Percentiles rank a stretch among this genome's conserved stretches.
Evolutionary conservation across 2,113 vertebrate genomes (phyloP).

Genomic region (Neodontobutis hainanensis): DNA sequence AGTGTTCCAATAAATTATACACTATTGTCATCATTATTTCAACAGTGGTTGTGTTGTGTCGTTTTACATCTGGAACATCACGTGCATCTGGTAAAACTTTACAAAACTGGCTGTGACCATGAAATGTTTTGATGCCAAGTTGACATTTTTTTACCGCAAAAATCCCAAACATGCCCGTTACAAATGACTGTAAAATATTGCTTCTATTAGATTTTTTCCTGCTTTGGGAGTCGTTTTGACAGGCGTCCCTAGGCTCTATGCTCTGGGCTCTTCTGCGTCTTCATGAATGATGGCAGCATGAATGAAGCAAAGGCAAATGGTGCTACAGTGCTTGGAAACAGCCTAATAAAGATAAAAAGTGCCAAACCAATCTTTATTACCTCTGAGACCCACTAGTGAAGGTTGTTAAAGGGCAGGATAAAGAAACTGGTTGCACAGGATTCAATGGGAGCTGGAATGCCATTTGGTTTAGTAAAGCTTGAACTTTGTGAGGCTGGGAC

Average conservation of each 20-base stretch:
- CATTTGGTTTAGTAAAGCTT: constrained; percentile 24
- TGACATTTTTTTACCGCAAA: neutral
- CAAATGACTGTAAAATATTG: constrained; percentile 48
- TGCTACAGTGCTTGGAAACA: constrained; percentile 29
- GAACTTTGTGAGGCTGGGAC: constrained; percentile 19
- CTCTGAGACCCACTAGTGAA: constrained; percentile 32
- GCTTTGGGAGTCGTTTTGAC: constrained; percentile 28
- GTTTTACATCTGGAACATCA: constrained; percentile 1
- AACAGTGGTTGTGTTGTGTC: neutral
- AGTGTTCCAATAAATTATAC: constrained; percentile 4
- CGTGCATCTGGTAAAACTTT: neutral
- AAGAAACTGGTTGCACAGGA: constrained; percentile 18
- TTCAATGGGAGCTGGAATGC: constrained; percentile 10
- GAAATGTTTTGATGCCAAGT: constrained; percentile 14
- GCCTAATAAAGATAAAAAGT: constrained; percentile 59
- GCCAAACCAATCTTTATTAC: constrained; percentile 47
- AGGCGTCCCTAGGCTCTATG: constrained; percentile 41
- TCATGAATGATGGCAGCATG: constrained; percentile 59
- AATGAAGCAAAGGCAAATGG: constrained; percentile 34
- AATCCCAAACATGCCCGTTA: constrained; percentile 27
- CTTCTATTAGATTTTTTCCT: constrained; percentile 38
- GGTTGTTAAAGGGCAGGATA: constrained; percentile 37
- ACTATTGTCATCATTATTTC: constrained; percentile 2
- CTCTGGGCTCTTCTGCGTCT: constrained; percentile 33
- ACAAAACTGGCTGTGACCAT: neutral